A percentile compares a stretch with the other conserved stretches of the same genome.
Evolutionary conservation across 2,113 vertebrate species (phyloP).

Genomic region (Platysternon megacephalum): DNA sequence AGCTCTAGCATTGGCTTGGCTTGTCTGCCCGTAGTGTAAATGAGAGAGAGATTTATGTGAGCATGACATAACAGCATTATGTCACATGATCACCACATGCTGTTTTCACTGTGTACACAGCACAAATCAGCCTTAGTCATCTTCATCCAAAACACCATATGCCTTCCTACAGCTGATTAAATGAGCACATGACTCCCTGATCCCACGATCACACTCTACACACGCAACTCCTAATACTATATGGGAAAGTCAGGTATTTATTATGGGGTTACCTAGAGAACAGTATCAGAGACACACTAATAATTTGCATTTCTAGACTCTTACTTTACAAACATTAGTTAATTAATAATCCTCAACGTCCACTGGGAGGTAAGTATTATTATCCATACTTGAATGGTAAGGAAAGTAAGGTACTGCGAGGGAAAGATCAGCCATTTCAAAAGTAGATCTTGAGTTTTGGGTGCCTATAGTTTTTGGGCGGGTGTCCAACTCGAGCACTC

Average conservation of each 20-base stretch:
- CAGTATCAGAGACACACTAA: neutral
- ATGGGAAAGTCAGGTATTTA: neutral
- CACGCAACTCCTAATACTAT: neutral
- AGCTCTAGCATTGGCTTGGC: neutral
- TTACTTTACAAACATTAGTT: neutral
- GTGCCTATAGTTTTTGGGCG: neutral
- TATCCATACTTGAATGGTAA: neutral
- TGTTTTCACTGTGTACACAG: neutral
- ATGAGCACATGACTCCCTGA: neutral
- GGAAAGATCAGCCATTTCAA: neutral
- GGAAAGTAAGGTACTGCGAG: neutral
- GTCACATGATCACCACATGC: neutral
- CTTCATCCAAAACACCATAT: accelerated
- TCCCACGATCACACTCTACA: neutral
- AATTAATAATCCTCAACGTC: neutral
- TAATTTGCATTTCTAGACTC: neutral
- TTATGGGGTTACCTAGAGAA: neutral
- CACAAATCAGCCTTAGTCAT: neutral
- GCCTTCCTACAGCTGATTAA: neutral
- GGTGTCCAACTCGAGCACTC: neutral
- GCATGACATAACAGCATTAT: accelerated
- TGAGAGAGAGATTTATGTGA: neutral
- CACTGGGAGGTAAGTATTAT: accelerated
- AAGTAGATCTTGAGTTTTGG: neutral
- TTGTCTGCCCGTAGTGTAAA: neutral